Evolutionary conservation across 2,797 vertebrate species (phyloP), one percentile per base, ranked within the genome.

Genomic region (Lates japonicus): DNA sequence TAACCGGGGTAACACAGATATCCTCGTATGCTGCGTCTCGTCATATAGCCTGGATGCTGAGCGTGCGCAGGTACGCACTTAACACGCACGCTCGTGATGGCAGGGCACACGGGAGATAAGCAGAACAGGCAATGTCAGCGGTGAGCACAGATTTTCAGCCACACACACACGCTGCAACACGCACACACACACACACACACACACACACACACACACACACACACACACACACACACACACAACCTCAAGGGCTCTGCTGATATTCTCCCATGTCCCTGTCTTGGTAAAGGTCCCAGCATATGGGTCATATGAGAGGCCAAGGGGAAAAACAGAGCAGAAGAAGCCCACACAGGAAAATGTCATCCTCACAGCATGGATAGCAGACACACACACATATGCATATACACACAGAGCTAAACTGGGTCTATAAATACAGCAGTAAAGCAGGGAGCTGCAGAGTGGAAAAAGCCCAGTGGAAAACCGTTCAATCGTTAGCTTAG

Each of bases 231-330:
- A 31, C 0, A 48, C 20, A 85, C 55, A 76, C 74, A 71, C 82
- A 84, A 70, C 86, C 90, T 92, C 83, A 82, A 81, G 87, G 93
- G 85, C 81, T 89, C 69, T 29, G 61, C 76, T 94, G 93, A 93
- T 93, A 91, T 94, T 94, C 92, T 93, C 78, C 81, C 76, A 66
- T 87, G 83, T 86, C 76, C 78, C 77, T 77, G 42, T 81, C 85
- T 75, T 65, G 70, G 82, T 89, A 75, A 85, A 88, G 84, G 85
- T 80, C 82, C 73, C 70, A 82, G 76, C 76, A 90, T 87, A 82
- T 80, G 87, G 89, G 89, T 90, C 91, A 93, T 58, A 81, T 31
- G 62, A 88, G 86, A 85, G 87, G 88, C 88, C 82, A 87, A 81
- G 42, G 86, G 88, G 79, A 79, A 87, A 87, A 90, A 81, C 76